Base-by-base conservation (phyloP, 2,888 invertebrate species). In the Aricia artaxerxes region DNA sequence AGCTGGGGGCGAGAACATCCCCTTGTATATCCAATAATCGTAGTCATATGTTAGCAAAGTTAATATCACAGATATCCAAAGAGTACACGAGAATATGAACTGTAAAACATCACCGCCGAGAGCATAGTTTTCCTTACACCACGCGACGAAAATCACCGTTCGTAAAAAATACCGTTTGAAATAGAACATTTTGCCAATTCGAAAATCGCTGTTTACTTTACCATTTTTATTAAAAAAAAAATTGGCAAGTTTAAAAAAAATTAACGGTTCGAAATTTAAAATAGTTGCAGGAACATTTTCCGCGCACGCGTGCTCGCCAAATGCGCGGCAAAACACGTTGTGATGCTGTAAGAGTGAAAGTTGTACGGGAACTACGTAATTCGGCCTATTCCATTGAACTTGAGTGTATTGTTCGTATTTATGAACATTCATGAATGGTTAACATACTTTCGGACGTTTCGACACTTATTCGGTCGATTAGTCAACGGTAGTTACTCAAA, bases 301-400 rank as follows among this genome's bases (percentile, higher is more conserved):
- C 82, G 88, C 88, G 88, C 87, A 84, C 81, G 88, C 89, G 88
- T 87, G 84, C 75, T 77, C 84, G 83, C 84, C 87, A 84, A 89
- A 87, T 88, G 88, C 88, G 87, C 85, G 44, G 44, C 87, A 88
- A 87, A 87, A 86, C 86, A 83, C 86, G 88, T 88, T 85, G 83
- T 85, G 90, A 90, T 92, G 94, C 91, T 91, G 93, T 92, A 93
- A 94, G 83, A 92, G 94, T 87, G 94, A 94, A 94, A 94, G 94
- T 92, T 87, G 79, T 81, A 80, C 80, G 88, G 89, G 91, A 86
- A 86, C 89, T 80, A 81, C 81, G 83, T 80, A 81, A 81, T 83
- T 83, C 81, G 81, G 82, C 80, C 73, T 81, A 81, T 82, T 79
- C 64, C 80, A 81, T 82, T 80, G 77, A 79, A 78, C 73, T 77